Conservation (phyloP, 2,113 vertebrate genomes). For the Terrapene triunguis region DNA sequence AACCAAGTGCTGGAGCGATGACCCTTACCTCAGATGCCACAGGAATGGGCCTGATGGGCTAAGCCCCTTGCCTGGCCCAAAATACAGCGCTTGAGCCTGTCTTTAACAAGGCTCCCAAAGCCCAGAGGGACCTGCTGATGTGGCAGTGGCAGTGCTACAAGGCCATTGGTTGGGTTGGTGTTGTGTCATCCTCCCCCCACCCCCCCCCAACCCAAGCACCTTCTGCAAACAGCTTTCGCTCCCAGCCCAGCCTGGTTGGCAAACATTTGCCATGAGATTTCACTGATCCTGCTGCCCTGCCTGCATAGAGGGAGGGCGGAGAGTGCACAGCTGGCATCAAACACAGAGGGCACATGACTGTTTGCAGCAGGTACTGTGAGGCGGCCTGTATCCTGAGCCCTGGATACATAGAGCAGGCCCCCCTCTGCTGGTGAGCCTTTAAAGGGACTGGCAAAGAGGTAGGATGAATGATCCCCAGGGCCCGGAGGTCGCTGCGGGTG, state of each 20-base stretch:
- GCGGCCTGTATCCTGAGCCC: background rate
- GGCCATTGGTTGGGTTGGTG: background rate
- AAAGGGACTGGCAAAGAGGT: background rate
- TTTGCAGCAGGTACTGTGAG: no score
- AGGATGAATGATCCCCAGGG: background rate
- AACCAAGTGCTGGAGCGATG: background rate
- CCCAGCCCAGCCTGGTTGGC: constrained; percentile 67
- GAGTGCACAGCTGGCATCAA: background rate
- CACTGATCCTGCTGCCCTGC: background rate
- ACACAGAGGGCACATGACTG: background rate
- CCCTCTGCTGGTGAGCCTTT: background rate
- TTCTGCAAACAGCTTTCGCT: constrained; percentile 37
- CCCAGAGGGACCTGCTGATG: background rate
- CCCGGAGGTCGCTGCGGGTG: rapidly evolving
- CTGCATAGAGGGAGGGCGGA: background rate
- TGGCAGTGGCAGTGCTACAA: background rate
- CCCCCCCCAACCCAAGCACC: background rate
- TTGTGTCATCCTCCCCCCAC: background rate
- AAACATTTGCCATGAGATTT: constrained; percentile 45
- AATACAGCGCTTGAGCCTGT: no score
- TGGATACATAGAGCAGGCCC: background rate
- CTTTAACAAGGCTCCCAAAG: rapidly evolving
- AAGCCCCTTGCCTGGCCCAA: background rate
- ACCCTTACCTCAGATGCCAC: background rate
- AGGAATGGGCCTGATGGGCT: background rate